Percentiles rank a stretch among this genome's conserved stretches.
phyloP scores from a whole-genome alignment of 2,888 invertebrate species.

The Anagyrus pseudococci region DNA sequence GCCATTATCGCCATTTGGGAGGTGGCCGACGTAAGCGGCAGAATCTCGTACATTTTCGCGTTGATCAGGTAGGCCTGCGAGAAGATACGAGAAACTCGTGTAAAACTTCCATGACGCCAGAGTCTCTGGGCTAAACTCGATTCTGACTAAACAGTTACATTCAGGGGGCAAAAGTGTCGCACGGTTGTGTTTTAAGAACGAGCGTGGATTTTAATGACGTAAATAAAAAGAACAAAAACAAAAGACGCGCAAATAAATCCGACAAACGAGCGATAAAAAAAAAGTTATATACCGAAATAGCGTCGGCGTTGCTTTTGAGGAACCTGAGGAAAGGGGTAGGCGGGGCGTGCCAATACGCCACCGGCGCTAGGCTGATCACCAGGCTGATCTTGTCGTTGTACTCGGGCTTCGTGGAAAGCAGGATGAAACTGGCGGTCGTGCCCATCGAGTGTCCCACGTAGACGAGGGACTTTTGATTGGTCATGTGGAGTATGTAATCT shows the following conservation, averaged over 20 bases:
- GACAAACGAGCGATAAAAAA: background rate
- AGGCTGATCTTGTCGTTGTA: conserved; percentile 73
- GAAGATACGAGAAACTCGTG: conserved; percentile 26
- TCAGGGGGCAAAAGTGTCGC: too few species aligned
- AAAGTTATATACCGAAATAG: conserved; percentile 25
- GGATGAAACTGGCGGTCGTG: conserved; percentile 74
- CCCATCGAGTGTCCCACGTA: conserved; percentile 95
- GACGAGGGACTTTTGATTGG: conserved; percentile 63
- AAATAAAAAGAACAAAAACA: too few species aligned
- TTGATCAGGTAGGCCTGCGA: too few species aligned
- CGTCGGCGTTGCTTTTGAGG: background rate
- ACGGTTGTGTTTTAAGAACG: too few species aligned
- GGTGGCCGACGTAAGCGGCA: conserved; percentile 22
- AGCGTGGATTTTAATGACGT: too few species aligned
- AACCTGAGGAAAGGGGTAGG: conserved; percentile 11
- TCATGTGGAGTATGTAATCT: conserved; percentile 70
- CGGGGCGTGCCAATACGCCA: conserved; percentile 22
- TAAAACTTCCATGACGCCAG: background rate
- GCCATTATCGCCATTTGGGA: background rate
- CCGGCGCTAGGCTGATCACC: conserved; percentile 53
- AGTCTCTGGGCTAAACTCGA: too few species aligned
- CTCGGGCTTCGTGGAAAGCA: conserved; percentile 73
- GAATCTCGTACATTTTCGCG: conserved; percentile 19
- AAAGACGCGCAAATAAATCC: background rate
- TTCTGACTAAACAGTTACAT: background rate